A percentile compares a stretch with the other conserved stretches of the same genome.
These are phyloP conservation scores for Tricholaema leucomelas DNA, from an alignment of 2,113 vertebrate species.

Conservation along the genomic window DNA sequence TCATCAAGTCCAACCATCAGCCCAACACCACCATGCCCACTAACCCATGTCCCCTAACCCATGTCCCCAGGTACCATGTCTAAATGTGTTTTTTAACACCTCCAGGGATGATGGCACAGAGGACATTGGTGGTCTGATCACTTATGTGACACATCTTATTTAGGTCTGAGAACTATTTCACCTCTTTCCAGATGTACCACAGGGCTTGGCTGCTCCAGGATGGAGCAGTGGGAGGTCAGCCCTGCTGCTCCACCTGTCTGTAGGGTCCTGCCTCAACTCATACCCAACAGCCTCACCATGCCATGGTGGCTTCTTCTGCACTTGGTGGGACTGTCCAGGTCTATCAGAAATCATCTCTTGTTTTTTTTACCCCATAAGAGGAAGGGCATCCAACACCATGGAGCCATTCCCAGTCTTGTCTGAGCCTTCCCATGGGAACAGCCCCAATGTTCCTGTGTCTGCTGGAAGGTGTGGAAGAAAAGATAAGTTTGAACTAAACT, in stretches of 20 bases:
- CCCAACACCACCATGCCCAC: too few relatives aligned
- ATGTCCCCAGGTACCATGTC: too few relatives aligned
- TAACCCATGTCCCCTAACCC: too few relatives aligned
- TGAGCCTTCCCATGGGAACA: neutral
- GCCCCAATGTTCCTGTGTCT: fast-evolving
- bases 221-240: neutral
- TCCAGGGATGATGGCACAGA: too few relatives aligned
- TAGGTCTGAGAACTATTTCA: neutral
- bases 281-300: fast-evolving
- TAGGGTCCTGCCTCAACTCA: neutral
- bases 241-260: neutral
- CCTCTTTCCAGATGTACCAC: neutral
- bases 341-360: neutral
- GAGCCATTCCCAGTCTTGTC: neutral
- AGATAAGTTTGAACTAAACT: neutral
- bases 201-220: neutral
- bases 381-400: neutral
- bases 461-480: neutral
- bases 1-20: too few relatives aligned
- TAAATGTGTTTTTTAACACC: too few relatives aligned
- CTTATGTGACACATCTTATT: neutral
- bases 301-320: neutral
- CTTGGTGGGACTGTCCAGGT: neutral
- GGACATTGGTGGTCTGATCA: fast-evolving
- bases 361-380: too few relatives aligned